Conservation (phyloP, 1,140 invertebrate genomes). For the Drosophila sproati region DNA sequence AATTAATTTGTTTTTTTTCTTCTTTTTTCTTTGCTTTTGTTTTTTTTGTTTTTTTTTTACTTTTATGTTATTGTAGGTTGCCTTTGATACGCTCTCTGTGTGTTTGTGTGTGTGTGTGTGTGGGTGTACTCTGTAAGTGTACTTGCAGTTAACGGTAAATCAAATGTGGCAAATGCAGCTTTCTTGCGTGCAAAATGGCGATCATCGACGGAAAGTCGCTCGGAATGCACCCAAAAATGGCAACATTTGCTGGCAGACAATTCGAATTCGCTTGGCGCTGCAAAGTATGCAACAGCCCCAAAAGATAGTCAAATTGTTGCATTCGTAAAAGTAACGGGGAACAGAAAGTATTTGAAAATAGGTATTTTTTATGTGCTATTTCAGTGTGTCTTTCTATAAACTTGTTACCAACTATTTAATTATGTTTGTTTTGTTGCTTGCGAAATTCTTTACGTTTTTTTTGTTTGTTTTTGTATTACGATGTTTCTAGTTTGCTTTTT, state of each 20-base stretch:
- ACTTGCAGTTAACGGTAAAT: constrained; percentile 27
- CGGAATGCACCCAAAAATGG: constrained; percentile 18
- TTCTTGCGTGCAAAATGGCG: constrained; percentile 8
- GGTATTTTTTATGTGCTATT: constrained; percentile 34
- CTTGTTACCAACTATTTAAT: constrained; percentile 70
- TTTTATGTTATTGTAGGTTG: constrained; percentile 12
- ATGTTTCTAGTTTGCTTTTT: constrained; percentile 70
- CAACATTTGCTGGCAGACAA: constrained; percentile 39
- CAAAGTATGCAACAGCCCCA: constrained; percentile 49
- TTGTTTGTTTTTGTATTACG: constrained; percentile 57
- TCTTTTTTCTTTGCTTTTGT: constrained; percentile 2
- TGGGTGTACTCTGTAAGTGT: background rate
- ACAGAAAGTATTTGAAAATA: constrained; percentile 31
- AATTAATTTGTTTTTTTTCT: constrained; percentile 23
- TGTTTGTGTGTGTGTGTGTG: constrained; percentile 6
- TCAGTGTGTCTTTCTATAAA: constrained; percentile 58
- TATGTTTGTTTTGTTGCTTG: constrained; percentile 56
- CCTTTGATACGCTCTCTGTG: constrained; percentile 2
- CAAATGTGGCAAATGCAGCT: constrained; percentile 30
- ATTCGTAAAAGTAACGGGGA: constrained; percentile 17
- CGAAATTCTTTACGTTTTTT: constrained; percentile 75
- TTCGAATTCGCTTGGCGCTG: constrained; percentile 67
- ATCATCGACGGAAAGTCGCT: background rate
- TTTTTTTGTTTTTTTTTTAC: constrained; percentile 1
- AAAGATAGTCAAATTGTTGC: constrained; percentile 62